phyloP scores from a whole-genome alignment of 2,797 vertebrate species.

The Molossus molossus region DNA sequence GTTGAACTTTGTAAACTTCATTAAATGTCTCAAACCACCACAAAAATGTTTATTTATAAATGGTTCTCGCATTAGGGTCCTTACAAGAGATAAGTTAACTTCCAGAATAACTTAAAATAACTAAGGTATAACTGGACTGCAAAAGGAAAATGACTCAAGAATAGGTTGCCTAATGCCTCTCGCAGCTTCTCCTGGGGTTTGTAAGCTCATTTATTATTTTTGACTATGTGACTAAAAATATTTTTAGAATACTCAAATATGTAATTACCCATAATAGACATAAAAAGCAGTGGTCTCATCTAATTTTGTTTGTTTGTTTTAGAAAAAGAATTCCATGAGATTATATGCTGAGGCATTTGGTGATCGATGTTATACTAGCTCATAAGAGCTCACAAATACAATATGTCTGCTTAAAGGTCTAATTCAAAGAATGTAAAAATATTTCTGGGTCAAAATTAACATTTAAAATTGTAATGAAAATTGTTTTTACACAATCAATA shows the following conservation, averaged over 20 bases:
- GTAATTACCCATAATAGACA: conserved; percentile 54
- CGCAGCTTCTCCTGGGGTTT: neutral
- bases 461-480: conserved; percentile 84
- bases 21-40: neutral
- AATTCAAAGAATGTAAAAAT: conserved; percentile 77
- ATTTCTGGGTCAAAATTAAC: conserved; percentile 79
- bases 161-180: neutral
- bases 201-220: neutral
- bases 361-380: conserved; percentile 43
- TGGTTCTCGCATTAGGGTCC: neutral
- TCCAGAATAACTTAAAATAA: conserved; percentile 52
- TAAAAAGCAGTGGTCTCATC: neutral
- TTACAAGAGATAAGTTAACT: conserved; percentile 26
- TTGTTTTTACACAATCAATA: conserved; percentile 77
- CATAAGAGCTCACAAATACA: conserved; percentile 6
- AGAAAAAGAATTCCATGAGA: conserved; percentile 33
- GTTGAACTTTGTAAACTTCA: conserved; percentile 11
- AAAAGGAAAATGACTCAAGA: conserved; percentile 23
- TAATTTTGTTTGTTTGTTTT: neutral
- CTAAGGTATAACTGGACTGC: neutral
- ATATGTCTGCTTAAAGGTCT: conserved; percentile 62
- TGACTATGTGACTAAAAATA: neutral
- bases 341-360: neutral
- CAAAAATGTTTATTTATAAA: conserved; percentile 27
- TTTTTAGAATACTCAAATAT: conserved; percentile 54